These are phyloP conservation scores for Steinernema feltiae DNA, from an alignment of 1,140 invertebrate genomes.

Conservation along the genomic window DNA sequence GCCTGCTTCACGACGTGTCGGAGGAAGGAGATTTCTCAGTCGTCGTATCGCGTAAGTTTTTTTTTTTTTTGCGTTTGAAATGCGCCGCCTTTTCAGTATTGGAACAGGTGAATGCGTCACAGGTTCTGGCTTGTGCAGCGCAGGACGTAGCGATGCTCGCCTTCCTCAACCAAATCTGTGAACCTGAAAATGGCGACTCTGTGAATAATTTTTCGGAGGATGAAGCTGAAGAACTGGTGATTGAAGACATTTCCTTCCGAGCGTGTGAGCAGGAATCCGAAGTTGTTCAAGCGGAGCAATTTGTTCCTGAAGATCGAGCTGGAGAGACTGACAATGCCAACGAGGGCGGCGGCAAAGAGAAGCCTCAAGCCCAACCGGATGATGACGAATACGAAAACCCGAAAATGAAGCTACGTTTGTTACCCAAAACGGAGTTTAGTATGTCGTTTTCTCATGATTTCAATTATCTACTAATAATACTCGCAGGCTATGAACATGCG, in stretches of 20 bases:
- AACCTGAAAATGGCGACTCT: too few relatives aligned
- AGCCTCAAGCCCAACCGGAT: too few relatives aligned
- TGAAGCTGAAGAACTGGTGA: neutral
- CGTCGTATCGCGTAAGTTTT: constrained; percentile 25
- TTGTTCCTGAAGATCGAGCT: neutral
- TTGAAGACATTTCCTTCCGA: neutral
- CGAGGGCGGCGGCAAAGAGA: neutral
- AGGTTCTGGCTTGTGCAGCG: constrained; percentile 20
- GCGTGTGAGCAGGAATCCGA: neutral
- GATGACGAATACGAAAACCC: constrained; percentile 18
- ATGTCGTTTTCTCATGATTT: constrained; percentile 16
- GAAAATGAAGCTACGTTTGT: neutral
- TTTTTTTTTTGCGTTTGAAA: neutral
- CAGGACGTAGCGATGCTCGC: constrained; percentile 29
- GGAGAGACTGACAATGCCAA: neutral
- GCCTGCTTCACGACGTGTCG: constrained; percentile 30
- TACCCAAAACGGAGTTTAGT: constrained; percentile 24
- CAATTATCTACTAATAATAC: neutral
- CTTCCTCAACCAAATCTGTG: constrained; percentile 15
- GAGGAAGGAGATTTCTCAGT: constrained; percentile 30
- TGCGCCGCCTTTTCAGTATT: constrained; percentile 30
- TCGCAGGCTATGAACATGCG: constrained; percentile 24
- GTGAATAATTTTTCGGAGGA: neutral
- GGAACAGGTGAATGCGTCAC: constrained; percentile 25
- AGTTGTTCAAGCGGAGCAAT: constrained; percentile 4